Conservation (phyloP, 2,113 vertebrate species). For the Corythaixoides concolor region DNA sequence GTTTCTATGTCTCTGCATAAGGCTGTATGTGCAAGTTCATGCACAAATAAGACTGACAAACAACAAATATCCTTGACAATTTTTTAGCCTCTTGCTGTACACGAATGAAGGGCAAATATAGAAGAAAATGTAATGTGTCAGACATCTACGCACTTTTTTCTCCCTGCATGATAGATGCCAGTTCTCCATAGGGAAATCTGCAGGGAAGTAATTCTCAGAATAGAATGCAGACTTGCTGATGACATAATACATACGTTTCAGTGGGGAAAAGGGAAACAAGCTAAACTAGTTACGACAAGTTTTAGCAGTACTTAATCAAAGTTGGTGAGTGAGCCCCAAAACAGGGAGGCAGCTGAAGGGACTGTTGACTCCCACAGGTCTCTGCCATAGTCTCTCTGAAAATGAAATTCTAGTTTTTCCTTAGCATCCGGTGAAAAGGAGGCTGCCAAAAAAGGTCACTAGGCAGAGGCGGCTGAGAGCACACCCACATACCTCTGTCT, state of each 20-base stretch:
- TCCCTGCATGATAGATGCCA: background rate
- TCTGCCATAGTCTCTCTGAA: background rate
- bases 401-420: background rate
- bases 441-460: background rate
- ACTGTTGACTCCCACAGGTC: background rate
- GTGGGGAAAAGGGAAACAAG: background rate
- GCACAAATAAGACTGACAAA: slow-evolving; percentile 21
- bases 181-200: background rate
- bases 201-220: background rate
- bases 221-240: background rate
- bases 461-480: background rate
- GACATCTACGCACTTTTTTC: background rate
- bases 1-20: slow-evolving; percentile 11
- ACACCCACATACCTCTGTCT: background rate
- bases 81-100: slow-evolving; percentile 23
- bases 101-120: slow-evolving; percentile 3
- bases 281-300: background rate
- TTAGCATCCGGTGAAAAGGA: background rate
- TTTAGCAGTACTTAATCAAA: background rate
- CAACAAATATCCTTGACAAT: slow-evolving; percentile 42
- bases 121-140: slow-evolving; percentile 23
- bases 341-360: background rate
- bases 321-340: background rate
- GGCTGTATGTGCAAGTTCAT: background rate
- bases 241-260: background rate